Conservation (phyloP, 2,797 vertebrate species). For the Valencia hispanica region DNA sequence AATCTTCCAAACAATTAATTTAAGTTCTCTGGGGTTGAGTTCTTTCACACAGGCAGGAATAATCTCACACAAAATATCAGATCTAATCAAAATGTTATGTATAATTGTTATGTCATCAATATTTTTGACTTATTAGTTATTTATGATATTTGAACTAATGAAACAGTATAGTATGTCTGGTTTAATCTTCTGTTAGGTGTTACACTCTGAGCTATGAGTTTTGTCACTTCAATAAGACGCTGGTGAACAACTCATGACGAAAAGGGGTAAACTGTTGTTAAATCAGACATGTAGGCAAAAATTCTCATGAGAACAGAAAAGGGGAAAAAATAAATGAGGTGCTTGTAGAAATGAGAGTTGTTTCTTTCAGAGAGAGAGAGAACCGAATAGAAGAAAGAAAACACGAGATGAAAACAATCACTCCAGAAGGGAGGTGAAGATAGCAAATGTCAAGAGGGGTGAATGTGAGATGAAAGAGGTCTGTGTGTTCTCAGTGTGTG, state of each 20-base stretch:
- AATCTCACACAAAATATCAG: neutral
- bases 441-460: constrained; percentile 34
- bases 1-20: constrained; percentile 36
- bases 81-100: constrained; percentile 1
- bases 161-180: neutral
- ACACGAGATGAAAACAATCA: constrained; percentile 5
- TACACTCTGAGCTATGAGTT: neutral
- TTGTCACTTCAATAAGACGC: constrained; percentile 8
- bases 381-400: constrained; percentile 16
- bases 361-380: constrained; percentile 30
- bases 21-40: constrained; percentile 18
- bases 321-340: constrained; percentile 38
- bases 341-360: constrained; percentile 24
- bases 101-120: neutral
- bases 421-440: constrained; percentile 38
- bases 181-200: constrained; percentile 7
- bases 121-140: neutral
- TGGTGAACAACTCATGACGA: neutral
- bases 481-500: constrained; percentile 24
- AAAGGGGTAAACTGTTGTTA: constrained; percentile 27
- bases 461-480: constrained; percentile 27
- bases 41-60: constrained; percentile 19
- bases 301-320: constrained; percentile 22
- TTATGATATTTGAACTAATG: constrained; percentile 19
- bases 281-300: constrained; percentile 36